phyloP scores from a whole-genome alignment of 2,797 vertebrate species.

The Meda fulgida region DNA sequence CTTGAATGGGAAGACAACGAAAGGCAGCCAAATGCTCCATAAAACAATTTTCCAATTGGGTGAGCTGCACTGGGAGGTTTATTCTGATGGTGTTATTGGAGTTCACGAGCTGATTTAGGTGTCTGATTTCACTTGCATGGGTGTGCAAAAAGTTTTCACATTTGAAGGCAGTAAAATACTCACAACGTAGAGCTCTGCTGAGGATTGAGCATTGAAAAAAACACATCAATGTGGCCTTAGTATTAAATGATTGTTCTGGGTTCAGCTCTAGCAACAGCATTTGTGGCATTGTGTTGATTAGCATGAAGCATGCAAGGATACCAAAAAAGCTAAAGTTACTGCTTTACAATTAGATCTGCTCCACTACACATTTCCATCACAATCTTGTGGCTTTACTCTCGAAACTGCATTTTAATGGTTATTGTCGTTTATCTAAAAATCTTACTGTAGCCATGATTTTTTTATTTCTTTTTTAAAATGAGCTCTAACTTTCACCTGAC shows the following conservation, averaged over 20 bases:
- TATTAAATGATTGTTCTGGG: not conserved
- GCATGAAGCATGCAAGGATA: no score
- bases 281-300: conserved; percentile 6
- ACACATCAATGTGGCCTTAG: not conserved
- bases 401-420: not conserved
- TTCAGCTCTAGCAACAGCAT: not conserved
- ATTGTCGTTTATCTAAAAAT: not conserved
- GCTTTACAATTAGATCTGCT: not conserved
- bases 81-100: not conserved
- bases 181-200: conserved; percentile 25
- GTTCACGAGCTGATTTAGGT: not conserved
- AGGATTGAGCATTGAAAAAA: not conserved
- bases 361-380: not conserved
- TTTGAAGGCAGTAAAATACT: not conserved
- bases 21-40: not conserved
- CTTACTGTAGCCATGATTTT: not conserved
- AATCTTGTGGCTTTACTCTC: not conserved
- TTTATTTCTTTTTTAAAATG: not conserved
- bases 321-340: no score
- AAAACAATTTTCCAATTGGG: not conserved
- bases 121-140: not conserved
- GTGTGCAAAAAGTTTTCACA: not conserved
- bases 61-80: not conserved
- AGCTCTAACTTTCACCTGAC: not conserved
- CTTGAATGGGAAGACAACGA: no score